Evolutionary conservation across 1,140 invertebrate genomes (phyloP).

Genomic region (Sycobia sp.): DNA sequence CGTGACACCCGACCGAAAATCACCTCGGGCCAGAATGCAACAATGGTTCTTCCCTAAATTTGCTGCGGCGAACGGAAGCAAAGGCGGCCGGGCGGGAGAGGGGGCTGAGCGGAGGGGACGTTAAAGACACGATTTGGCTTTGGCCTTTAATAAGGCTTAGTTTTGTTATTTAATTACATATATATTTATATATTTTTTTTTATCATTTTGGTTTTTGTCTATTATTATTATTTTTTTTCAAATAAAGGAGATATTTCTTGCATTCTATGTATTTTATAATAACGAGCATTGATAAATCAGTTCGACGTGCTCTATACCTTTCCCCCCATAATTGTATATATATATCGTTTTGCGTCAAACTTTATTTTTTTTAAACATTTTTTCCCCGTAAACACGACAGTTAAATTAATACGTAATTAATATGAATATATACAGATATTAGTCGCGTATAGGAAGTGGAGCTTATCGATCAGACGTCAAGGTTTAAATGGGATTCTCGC

Average conservation of each 20-base stretch:
- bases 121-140: constrained; percentile 16
- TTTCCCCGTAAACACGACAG: neutral
- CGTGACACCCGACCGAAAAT: constrained; percentile 52
- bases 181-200: neutral
- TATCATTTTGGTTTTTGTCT: constrained; percentile 6
- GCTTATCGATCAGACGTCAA: neutral
- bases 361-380: too few relatives aligned
- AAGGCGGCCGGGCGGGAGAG: too few relatives aligned
- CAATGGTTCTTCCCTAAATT: constrained; percentile 35
- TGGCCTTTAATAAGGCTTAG: too few relatives aligned
- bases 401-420: neutral
- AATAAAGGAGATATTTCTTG: too few relatives aligned
- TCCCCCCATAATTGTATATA: too few relatives aligned
- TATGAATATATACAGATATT: constrained; percentile 2
- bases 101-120: too few relatives aligned
- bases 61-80: constrained; percentile 30
- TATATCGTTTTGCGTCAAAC: too few relatives aligned
- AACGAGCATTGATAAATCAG: too few relatives aligned
- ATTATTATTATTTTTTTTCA: too few relatives aligned
- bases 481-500: neutral
- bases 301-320: too few relatives aligned
- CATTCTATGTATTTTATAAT: too few relatives aligned
- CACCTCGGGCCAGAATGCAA: constrained; percentile 39
- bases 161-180: too few relatives aligned
- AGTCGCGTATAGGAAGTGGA: neutral